Conservation (phyloP, 2,797 vertebrate genomes). For the Peromyscus aztecus region DNA sequence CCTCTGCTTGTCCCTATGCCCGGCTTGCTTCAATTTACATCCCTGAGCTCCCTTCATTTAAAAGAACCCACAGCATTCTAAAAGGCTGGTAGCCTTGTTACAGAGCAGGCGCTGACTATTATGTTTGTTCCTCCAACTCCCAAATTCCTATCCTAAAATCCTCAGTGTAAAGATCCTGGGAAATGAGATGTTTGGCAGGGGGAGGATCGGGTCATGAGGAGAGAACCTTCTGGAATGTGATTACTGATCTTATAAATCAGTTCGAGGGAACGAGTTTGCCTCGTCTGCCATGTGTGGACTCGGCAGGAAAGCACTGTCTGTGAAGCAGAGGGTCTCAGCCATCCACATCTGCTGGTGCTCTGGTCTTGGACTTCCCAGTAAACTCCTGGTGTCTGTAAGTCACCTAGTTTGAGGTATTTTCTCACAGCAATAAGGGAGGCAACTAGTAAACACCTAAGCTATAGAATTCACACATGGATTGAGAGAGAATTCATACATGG, state of each 20-base stretch:
- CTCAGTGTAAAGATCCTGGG: background rate
- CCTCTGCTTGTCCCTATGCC: background rate
- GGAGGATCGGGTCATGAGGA: background rate
- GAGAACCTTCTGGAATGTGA: background rate
- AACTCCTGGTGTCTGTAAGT: background rate
- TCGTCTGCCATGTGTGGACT: background rate
- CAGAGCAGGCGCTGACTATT: background rate
- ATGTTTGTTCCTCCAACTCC: background rate
- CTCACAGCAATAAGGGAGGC: background rate
- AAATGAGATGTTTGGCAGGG: background rate
- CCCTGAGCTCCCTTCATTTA: slow-evolving; percentile 13
- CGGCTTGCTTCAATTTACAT: background rate
- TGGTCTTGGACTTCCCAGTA: background rate
- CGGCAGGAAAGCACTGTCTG: background rate
- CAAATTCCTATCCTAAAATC: background rate
- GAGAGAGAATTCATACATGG: background rate
- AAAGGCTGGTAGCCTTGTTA: background rate
- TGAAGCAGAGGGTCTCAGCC: background rate
- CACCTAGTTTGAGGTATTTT: background rate
- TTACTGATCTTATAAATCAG: background rate
- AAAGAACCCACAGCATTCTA: background rate
- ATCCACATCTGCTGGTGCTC: background rate
- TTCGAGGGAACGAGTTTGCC: background rate
- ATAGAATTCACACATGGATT: background rate
- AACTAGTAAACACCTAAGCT: background rate